These are phyloP conservation scores for Bradypus variegatus DNA, from an alignment of 2,797 vertebrate genomes.

Conservation along the genomic window DNA sequence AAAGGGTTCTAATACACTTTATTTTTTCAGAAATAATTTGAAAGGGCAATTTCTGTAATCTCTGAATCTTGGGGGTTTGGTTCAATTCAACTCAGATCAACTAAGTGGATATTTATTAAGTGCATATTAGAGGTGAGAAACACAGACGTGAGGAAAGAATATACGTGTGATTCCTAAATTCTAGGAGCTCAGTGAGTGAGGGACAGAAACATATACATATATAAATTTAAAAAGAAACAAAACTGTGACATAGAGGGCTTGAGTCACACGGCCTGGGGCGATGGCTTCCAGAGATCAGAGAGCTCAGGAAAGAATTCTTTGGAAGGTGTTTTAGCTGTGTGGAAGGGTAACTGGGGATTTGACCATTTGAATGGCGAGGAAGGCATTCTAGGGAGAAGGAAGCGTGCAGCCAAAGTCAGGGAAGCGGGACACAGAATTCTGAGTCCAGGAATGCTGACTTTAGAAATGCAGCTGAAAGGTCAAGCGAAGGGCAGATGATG, in stretches of 20 bases:
- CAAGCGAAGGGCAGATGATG: background rate
- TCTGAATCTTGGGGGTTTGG: background rate
- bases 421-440: background rate
- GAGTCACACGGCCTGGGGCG: background rate
- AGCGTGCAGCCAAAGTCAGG: background rate
- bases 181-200: background rate
- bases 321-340: background rate
- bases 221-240: background rate
- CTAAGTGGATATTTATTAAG: background rate
- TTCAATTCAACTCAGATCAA: background rate
- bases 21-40: constrained; percentile 23
- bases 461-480: background rate
- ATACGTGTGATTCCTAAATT: background rate
- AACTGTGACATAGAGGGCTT: background rate
- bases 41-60: background rate
- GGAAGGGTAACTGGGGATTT: background rate
- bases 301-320: background rate
- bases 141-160: background rate
- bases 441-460: background rate
- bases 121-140: background rate
- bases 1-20: background rate
- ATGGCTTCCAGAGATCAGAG: background rate
- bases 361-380: background rate
- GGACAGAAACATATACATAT: background rate
- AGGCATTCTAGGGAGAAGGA: background rate